Evolutionary conservation across 1,140 invertebrate species (phyloP), one percentile per base, ranked within the genome.

Genomic region (Homalodisca vitripennis): DNA sequence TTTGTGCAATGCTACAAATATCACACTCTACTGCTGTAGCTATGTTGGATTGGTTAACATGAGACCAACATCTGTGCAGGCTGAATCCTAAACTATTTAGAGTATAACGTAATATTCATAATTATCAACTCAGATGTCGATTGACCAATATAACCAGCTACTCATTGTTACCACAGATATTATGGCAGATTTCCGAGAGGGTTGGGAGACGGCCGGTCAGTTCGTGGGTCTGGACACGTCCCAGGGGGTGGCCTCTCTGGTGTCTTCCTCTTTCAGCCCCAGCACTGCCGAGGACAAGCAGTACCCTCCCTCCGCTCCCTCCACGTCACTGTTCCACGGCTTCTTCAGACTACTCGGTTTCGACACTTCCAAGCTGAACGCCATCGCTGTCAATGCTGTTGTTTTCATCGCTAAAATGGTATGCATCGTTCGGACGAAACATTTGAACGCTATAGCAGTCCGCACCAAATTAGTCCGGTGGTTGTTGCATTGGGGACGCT

Each of bases 391-490:
- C 1, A 94, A 94, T 78, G 89, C 87, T 14, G 81, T 93, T 3
- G 87, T 93, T 67, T 92, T 92, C 78, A 81, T 94, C n/a, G 90
- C 91, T 1, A 90, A 93, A 82, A 83, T 92, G 86, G 91, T 92
- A 80, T 82, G 81, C 27, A 27, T 27, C 51, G 13, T 14, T 6
- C 3, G n/a, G 17, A 10, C 20, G 31, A 68, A 14, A 14, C 48
- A 14, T 6, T 26, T 60, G 26, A 10, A 68, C n/a, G n/a, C n/a
- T n/a, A n/a, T n/a, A n/a, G n/a, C n/a, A n/a, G n/a, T n/a, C n/a
- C n/a, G n/a, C n/a, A n/a, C n/a, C n/a, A n/a, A n/a, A n/a, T n/a
- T n/a, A n/a, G n/a, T n/a, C n/a, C n/a, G n/a, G n/a, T n/a, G n/a
- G n/a, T n/a, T n/a, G n/a, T n/a, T n/a, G n/a, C n/a, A n/a, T n/a